Evolutionary conservation across 2,888 invertebrate genomes (phyloP).

Genomic region (Diachrysia chrysitis): DNA sequence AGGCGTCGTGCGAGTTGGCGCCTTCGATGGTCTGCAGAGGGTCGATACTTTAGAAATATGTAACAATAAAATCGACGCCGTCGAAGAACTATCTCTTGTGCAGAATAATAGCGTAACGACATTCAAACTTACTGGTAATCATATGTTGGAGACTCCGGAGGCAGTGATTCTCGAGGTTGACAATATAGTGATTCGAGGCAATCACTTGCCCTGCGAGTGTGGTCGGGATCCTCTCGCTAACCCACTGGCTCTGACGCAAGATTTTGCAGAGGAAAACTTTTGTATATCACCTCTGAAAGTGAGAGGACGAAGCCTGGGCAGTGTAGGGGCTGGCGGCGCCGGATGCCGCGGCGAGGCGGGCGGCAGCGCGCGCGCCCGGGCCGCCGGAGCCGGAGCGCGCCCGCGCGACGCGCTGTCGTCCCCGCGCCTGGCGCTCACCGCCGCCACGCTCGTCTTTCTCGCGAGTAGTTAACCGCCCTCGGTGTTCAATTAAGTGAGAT

Average conservation of each 20-base stretch:
- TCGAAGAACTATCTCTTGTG: conserved; percentile 93
- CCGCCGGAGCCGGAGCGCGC: conserved; percentile 69
- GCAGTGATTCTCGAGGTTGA: conserved; percentile 92
- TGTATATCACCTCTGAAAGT: conserved; percentile 96
- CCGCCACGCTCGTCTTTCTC: conserved; percentile 77
- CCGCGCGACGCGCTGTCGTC: conserved; percentile 62
- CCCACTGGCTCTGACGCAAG: conserved; percentile 91
- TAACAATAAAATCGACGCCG: conserved; percentile 95
- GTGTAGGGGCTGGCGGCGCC: conserved; percentile 76
- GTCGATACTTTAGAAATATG: conserved; percentile 93
- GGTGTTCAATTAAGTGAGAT: conserved; percentile 81
- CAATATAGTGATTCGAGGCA: conserved; percentile 92
- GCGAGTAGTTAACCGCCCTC: conserved; percentile 81
- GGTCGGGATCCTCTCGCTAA: conserved; percentile 94
- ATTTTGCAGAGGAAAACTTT: conserved; percentile 93
- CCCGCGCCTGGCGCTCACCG: conserved; percentile 69
- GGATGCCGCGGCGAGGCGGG: conserved; percentile 82
- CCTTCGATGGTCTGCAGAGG: conserved; percentile 93
- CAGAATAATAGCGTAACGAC: conserved; percentile 92
- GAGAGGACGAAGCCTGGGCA: conserved; percentile 93
- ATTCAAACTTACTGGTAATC: conserved; percentile 94
- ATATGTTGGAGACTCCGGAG: conserved; percentile 94
- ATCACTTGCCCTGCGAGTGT: conserved; percentile 96
- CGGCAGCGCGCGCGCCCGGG: conserved; percentile 76
- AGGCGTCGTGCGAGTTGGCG: conserved; percentile 92